Evolutionary conservation across 2,888 invertebrate genomes (phyloP).

Genomic region (Antheraea assamensis): DNA sequence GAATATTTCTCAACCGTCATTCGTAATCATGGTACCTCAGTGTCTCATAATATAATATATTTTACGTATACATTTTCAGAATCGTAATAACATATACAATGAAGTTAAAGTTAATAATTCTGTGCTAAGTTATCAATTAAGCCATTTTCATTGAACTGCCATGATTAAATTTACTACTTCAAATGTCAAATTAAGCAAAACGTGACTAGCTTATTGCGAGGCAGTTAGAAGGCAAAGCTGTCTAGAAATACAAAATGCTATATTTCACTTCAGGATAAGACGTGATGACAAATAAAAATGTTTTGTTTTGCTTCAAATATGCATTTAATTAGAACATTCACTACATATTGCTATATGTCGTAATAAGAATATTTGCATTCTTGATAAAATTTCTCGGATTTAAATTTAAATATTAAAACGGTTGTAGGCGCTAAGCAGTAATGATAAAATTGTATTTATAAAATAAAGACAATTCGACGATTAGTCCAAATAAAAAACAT

Average conservation of each 20-base stretch:
- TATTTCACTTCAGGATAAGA: background rate
- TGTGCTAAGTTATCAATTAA: background rate
- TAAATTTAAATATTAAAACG: too few relatives aligned
- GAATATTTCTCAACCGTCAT: background rate
- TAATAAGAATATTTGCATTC: too few relatives aligned
- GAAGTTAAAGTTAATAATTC: background rate
- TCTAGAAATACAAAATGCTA: background rate
- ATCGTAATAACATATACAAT: background rate
- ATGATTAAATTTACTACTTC: conserved; percentile 10
- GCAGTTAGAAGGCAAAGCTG: background rate
- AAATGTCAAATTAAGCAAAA: conserved; percentile 5
- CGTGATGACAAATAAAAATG: background rate
- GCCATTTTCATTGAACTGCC: conserved; percentile 2
- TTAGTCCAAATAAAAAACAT: too few relatives aligned
- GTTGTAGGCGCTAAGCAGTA: too few relatives aligned
- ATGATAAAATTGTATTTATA: too few relatives aligned
- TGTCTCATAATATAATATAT: background rate
- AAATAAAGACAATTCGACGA: too few relatives aligned
- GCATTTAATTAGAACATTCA: too few relatives aligned
- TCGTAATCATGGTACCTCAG: background rate
- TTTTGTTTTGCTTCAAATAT: too few relatives aligned
- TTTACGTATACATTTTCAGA: background rate
- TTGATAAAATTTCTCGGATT: too few relatives aligned
- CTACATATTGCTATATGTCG: too few relatives aligned
- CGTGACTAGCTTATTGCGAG: background rate